These are phyloP conservation scores for Eunapius fragilis DNA, from an alignment of 37 sponge, comb jelly and placozoan genomes.

Conservation along the genomic window DNA sequence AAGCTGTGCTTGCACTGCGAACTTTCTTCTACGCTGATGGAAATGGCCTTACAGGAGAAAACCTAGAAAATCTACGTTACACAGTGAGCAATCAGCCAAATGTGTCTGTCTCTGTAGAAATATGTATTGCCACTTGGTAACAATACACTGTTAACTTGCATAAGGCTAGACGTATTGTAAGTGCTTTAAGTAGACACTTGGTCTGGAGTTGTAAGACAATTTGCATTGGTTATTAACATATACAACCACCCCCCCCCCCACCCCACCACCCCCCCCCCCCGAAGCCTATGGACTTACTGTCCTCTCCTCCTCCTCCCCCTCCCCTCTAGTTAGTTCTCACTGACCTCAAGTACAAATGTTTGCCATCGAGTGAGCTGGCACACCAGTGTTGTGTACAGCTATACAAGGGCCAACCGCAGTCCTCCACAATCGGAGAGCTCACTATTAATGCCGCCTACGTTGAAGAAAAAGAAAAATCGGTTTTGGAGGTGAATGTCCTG, in stretches of 20 bases:
- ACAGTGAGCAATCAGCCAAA: background rate
- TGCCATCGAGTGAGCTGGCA: slow-evolving; percentile 24
- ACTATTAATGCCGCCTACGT: slow-evolving; percentile 24
- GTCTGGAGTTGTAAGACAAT: too few relatives aligned
- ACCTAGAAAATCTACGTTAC: slow-evolving; percentile 26
- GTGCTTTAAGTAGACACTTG: too few relatives aligned
- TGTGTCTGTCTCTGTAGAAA: background rate
- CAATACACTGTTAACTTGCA: too few relatives aligned
- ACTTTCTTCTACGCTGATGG: slow-evolving; percentile 62
- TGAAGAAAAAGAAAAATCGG: background rate
- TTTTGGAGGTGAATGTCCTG: slow-evolving; percentile 9
- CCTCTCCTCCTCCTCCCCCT: too few relatives aligned
- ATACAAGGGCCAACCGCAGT: background rate
- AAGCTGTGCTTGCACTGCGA: background rate
- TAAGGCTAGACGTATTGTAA: too few relatives aligned
- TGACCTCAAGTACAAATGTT: background rate
- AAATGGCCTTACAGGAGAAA: slow-evolving; percentile 25
- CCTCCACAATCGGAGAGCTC: background rate
- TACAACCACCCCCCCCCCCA: too few relatives aligned
- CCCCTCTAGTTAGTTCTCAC: slow-evolving; percentile 4
- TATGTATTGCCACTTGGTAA: too few relatives aligned
- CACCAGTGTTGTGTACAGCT: slow-evolving; percentile 27
- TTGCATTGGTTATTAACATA: too few relatives aligned
- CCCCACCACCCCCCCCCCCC: too few relatives aligned
- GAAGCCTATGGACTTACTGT: too few relatives aligned